Evolutionary conservation across 1,140 invertebrate species (phyloP).

Genomic region (Brachionus sp.): DNA sequence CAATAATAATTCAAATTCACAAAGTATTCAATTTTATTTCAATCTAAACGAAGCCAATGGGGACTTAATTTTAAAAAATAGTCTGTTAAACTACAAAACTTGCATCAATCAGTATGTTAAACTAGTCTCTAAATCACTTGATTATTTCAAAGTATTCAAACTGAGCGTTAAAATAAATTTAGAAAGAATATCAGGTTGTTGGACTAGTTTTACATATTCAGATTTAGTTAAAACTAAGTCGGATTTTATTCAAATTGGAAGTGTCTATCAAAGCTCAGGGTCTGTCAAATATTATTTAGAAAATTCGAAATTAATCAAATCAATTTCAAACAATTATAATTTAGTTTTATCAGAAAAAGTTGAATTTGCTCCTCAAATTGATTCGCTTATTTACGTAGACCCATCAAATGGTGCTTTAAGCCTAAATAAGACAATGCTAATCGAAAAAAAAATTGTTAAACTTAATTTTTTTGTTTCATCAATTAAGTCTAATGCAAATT

Average conservation of each 20-base stretch:
- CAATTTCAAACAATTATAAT: neutral
- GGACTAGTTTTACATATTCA: neutral
- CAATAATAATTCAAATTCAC: neutral
- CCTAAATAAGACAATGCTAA: neutral
- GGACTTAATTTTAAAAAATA: conserved; percentile 1
- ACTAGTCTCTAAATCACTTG: neutral
- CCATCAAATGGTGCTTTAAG: neutral
- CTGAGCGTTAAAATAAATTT: neutral
- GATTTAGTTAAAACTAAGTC: neutral
- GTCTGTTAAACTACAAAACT: neutral
- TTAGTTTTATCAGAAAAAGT: neutral
- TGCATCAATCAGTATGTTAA: neutral
- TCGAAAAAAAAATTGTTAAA: neutral
- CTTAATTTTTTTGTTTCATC: neutral
- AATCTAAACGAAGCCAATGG: neutral
- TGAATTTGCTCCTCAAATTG: neutral
- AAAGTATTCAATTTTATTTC: neutral
- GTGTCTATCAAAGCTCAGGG: neutral
- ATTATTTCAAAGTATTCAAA: neutral
- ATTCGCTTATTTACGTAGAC: neutral
- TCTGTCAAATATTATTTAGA: neutral
- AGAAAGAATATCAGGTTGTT: neutral
- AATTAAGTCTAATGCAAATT: neutral
- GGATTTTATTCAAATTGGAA: neutral
- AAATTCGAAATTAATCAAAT: neutral